phyloP scores from a whole-genome alignment of 1,140 invertebrate species.

The Nautilus pompilius region DNA sequence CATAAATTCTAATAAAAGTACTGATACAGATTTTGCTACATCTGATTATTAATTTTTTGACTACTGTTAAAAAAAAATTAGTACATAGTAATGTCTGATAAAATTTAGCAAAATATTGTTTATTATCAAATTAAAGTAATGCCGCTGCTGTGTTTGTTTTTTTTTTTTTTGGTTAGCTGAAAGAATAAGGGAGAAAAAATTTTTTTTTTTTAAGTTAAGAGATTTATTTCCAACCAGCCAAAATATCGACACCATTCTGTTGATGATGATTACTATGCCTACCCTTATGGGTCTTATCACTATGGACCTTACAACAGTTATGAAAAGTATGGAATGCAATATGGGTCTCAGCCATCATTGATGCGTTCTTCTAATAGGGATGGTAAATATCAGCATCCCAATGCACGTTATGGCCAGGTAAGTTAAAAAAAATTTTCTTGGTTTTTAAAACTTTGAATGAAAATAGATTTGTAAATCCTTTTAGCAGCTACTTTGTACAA shows the following conservation, averaged over 20 bases:
- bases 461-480: too few relatives aligned
- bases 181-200: not conserved
- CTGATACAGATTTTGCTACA: too few relatives aligned
- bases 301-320: constrained; percentile 30
- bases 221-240: constrained; percentile 15
- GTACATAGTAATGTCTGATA: too few relatives aligned
- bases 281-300: constrained; percentile 32
- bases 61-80: too few relatives aligned
- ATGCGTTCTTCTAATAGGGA: constrained; percentile 32
- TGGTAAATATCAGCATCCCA: constrained; percentile 33
- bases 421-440: too few relatives aligned
- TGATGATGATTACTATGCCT: constrained; percentile 43
- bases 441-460: too few relatives aligned
- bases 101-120: not conserved
- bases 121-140: not conserved
- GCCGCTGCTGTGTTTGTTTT: not conserved
- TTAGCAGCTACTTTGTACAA: too few relatives aligned
- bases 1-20: too few relatives aligned
- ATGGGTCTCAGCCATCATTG: constrained; percentile 44
- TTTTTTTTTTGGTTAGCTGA: constrained; percentile 6
- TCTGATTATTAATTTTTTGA: too few relatives aligned
- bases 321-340: constrained; percentile 35
- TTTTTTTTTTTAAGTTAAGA: constrained; percentile 19
- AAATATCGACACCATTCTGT: constrained; percentile 45
- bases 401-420: constrained; percentile 31